Base-by-base conservation (phyloP, 2,888 invertebrate species). In the Glaucopsyche alexis region DNA sequence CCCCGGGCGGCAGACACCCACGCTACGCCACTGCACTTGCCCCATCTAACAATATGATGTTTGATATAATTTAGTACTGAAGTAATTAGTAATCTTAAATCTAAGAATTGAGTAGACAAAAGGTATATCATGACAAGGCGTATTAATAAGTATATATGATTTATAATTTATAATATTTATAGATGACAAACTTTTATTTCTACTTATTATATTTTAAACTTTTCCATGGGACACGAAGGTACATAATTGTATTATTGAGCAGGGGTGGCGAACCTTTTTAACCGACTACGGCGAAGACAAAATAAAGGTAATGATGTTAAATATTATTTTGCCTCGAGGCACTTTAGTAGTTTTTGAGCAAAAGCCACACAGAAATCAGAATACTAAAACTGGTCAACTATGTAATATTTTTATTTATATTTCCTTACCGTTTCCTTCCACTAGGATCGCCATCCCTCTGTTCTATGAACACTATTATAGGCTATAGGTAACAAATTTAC, bases 401-500 rank as follows among this genome's bases (percentile, higher is more conserved):
- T 42, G 8, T 1, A 42, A 8, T 42, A 4, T 8, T 7, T 42
- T 42, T 42, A 7, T 42, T 7, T 42, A 42, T 42, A 29, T 29
- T 29, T 5, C 42, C 42, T 8, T 42, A 42, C 42, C 6, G 4
- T 42, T 42, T 42, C 42, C 42, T 42, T 42, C 7, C 8, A 8
- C 7, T 19, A 11, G 19, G 55, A 19, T 19, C 19, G 19, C 11
- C 55, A 55, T 55, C 19, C 16, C 8, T 19, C 11, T 55, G 19
- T 11, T 55, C 9, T 55, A 55, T 55, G 5, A 55, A 19, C 29
- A 65, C 60, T 60, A 71, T 65, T 40, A 71, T 72, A 72, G 11
- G 72, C 49, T 64, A 65, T 72, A 72, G 65, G 65, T 72, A 72
- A 72, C 72, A 72, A 72, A 72, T 72, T 66, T 72, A 49, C 72